Percentiles rank a stretch among this genome's conserved stretches.
These are phyloP conservation scores for Microhierax caerulescens DNA, from an alignment of 2,797 vertebrate genomes.

Conservation along the genomic window DNA sequence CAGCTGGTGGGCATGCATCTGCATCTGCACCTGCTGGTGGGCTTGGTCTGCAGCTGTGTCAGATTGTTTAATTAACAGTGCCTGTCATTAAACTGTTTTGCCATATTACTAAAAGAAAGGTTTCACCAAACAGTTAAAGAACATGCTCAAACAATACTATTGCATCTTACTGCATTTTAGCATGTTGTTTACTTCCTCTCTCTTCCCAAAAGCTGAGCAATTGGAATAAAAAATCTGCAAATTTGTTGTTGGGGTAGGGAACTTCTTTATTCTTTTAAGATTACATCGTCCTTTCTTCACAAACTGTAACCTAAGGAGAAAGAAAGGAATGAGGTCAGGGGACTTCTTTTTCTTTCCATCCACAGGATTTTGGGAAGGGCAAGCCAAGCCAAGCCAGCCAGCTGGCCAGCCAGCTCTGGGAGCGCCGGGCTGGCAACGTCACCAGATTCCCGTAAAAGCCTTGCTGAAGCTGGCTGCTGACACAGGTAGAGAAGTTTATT, in stretches of 20 bases:
- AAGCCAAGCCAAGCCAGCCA: fast-evolving
- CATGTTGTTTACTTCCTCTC: not conserved
- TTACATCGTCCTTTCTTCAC: not conserved
- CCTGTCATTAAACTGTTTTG: not conserved
- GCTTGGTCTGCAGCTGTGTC: not conserved
- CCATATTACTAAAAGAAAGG: not conserved
- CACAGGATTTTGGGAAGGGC: not conserved
- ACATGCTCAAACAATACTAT: not conserved
- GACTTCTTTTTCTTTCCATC: not conserved
- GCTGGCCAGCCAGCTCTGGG: not conserved
- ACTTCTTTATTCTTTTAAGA: not conserved
- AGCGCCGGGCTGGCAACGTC: not conserved
- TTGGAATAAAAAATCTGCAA: not conserved
- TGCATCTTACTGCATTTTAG: not conserved
- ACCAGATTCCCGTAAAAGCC: not conserved
- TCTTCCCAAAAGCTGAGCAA: not conserved
- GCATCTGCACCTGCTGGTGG: not conserved
- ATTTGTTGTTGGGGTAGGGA: not conserved
- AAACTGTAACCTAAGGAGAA: not conserved
- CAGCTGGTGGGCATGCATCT: not conserved
- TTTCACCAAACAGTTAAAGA: not conserved
- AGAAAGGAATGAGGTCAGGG: not conserved
- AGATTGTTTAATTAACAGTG: not conserved
- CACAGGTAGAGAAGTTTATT: not conserved
- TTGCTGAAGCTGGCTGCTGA: not conserved